Evolutionary conservation across 2,113 vertebrate species (phyloP), one percentile per base, ranked within the genome.

Genomic region (Phaethon lepturus): DNA sequence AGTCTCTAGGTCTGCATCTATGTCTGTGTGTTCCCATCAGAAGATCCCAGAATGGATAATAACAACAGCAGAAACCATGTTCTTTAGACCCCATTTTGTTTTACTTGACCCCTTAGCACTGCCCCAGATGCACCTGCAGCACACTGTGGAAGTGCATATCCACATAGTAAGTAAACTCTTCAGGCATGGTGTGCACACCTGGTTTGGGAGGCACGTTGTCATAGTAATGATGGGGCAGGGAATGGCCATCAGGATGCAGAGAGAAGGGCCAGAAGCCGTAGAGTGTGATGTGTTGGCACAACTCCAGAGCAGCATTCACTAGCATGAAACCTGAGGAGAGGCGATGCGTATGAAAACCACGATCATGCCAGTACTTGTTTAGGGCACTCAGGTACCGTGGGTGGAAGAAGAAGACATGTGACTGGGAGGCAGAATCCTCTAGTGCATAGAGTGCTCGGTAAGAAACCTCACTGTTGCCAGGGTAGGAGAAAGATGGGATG

Each of bases 251-350:
- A 7, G 84, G 78, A 38, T 73, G 77, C 9, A 22, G 17, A 10
- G 38, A 35, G 19, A 94, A 94, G 9, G 87, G 87, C 92, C 92
- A 94, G 44, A 86, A 94, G 24, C 92, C 92, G 3, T 82, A 94
- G 26, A 90, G 92, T 9, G 76, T 82, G 31, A 90, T 63, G 35
- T 13, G 47, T 20, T 67, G 22, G 28, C 93, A 88, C 45, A 94
- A 9, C 42, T 94, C 93, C 53, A 94, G 50, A 40, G 88, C 83
- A 13, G 63, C 14, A 19, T 17, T 94, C 42, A 73, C 73, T 11
- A 91, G 59, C 78, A 88, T 78, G 47, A 94, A 88, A 33, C 93
- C 93, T 4, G 83, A 73, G 28, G 93, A 88, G 24, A 91, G 78
- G 26, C 88, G 78, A 4, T 0, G 2, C 16, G 53, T 31, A 2